A percentile compares a stretch with the other conserved stretches of the same genome.
phyloP scores from a whole-genome alignment of 2,888 invertebrate genomes.

The Pediacus dermestoides region DNA sequence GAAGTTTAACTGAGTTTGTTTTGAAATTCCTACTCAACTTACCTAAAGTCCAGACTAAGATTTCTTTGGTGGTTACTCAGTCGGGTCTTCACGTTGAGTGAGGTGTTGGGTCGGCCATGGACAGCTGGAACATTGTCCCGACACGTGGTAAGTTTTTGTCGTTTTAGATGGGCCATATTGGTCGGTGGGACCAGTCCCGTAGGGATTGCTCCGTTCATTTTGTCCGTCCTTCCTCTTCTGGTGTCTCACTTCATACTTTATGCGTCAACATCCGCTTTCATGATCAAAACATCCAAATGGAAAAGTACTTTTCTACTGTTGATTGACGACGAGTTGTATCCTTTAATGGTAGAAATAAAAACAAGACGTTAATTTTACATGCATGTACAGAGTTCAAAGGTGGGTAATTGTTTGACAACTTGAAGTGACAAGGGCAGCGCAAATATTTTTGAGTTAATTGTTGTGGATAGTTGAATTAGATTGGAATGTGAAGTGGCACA shows the following conservation, averaged over 20 bases:
- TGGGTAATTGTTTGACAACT: no score
- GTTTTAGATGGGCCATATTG: slow-evolving; percentile 32
- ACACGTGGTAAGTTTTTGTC: slow-evolving; percentile 45
- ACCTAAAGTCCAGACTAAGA: slow-evolving; percentile 87
- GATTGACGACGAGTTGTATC: background rate
- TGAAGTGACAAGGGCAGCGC: no score
- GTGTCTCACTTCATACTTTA: background rate
- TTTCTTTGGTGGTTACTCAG: slow-evolving; percentile 77
- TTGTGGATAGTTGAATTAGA: no score
- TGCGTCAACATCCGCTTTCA: background rate
- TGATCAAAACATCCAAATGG: background rate
- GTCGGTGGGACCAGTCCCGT: slow-evolving; percentile 29
- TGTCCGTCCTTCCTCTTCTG: slow-evolving; percentile 12
- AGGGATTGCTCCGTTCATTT: slow-evolving; percentile 33
- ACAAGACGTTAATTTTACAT: no score
- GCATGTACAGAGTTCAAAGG: no score
- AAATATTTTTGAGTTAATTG: no score
- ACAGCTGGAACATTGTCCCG: slow-evolving; percentile 56
- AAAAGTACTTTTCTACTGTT: background rate
- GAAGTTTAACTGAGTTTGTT: no score
- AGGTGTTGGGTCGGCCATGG: slow-evolving; percentile 54
- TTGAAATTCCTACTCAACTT: slow-evolving; percentile 26
- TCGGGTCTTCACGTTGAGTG: slow-evolving; percentile 52
- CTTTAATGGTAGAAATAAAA: no score
- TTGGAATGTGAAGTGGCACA: no score